Evolutionary conservation across 1,140 invertebrate species (phyloP).

Genomic region (Drosophila elegans): DNA sequence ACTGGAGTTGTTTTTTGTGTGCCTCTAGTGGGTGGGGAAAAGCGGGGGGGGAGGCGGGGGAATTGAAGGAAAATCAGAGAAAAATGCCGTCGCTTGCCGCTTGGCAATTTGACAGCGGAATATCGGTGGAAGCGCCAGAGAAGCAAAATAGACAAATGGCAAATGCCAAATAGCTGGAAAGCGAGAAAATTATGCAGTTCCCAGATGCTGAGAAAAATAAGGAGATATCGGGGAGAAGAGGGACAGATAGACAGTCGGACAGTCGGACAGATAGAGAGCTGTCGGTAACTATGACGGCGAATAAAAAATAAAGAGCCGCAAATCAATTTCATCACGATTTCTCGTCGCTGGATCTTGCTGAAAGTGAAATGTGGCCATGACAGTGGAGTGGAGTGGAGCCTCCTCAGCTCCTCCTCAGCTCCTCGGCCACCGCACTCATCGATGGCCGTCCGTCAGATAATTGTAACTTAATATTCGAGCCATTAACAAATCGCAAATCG

Average conservation of each 20-base stretch:
- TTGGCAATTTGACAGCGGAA: constrained; percentile 75
- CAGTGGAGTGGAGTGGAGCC: constrained; percentile 47
- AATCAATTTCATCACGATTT: constrained; percentile 83
- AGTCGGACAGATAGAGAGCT: constrained; percentile 26
- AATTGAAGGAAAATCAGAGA: constrained; percentile 26
- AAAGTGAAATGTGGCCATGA: constrained; percentile 80
- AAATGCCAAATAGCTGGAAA: constrained; percentile 82
- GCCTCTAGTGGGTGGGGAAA: not conserved
- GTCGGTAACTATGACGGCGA: constrained; percentile 68
- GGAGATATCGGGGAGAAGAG: not conserved
- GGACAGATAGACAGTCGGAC: too few species aligned
- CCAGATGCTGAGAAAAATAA: constrained; percentile 3
- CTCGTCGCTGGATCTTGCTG: constrained; percentile 69
- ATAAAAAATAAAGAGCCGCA: constrained; percentile 70
- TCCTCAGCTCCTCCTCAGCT: constrained; percentile 2
- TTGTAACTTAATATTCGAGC: constrained; percentile 74
- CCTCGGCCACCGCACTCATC: constrained; percentile 26
- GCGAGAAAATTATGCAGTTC: constrained; percentile 73
- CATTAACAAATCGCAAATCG: constrained; percentile 74
- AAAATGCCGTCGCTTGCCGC: constrained; percentile 45
- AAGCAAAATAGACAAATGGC: constrained; percentile 44
- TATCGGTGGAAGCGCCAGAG: constrained; percentile 58
- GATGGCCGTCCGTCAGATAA: constrained; percentile 56
- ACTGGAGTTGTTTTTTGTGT: constrained; percentile 10
- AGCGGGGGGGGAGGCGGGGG: not conserved